phyloP scores from a whole-genome alignment of 2,113 vertebrate genomes.

The Sardina pilchardus region DNA sequence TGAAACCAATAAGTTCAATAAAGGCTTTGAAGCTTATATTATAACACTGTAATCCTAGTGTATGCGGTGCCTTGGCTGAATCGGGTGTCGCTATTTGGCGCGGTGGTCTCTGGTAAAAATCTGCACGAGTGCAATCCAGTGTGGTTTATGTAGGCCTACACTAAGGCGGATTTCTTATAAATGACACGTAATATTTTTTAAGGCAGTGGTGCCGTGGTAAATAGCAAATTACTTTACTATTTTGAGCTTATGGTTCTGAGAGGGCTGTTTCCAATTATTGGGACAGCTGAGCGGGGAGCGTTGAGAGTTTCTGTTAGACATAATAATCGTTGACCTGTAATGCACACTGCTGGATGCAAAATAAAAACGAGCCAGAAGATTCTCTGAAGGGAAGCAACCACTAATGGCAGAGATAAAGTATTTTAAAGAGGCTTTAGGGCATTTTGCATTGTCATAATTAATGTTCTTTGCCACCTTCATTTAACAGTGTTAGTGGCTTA shows the following conservation, averaged over 20 bases:
- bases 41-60: constrained; percentile 18
- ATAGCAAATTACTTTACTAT: background rate
- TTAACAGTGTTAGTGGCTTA: constrained; percentile 62
- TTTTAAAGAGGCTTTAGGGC: constrained; percentile 59
- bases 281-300: constrained; percentile 33
- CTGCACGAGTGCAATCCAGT: background rate
- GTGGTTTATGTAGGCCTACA: background rate
- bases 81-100: background rate
- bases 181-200: background rate
- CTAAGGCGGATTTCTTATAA: background rate
- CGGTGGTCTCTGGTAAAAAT: background rate
- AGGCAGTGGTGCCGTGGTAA: background rate
- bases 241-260: background rate
- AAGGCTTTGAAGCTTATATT: constrained; percentile 25
- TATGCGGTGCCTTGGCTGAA: background rate
- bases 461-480: constrained; percentile 61
- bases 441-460: constrained; percentile 68
- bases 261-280: constrained; percentile 4
- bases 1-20: constrained; percentile 30
- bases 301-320: constrained; percentile 27
- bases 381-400: constrained; percentile 51
- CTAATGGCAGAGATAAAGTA: constrained; percentile 63
- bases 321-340: constrained; percentile 34
- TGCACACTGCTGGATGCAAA: constrained; percentile 37
- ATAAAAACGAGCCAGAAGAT: constrained; percentile 38